Conservation (phyloP, 2,113 vertebrate genomes). For the Muntiacus muntjak region DNA sequence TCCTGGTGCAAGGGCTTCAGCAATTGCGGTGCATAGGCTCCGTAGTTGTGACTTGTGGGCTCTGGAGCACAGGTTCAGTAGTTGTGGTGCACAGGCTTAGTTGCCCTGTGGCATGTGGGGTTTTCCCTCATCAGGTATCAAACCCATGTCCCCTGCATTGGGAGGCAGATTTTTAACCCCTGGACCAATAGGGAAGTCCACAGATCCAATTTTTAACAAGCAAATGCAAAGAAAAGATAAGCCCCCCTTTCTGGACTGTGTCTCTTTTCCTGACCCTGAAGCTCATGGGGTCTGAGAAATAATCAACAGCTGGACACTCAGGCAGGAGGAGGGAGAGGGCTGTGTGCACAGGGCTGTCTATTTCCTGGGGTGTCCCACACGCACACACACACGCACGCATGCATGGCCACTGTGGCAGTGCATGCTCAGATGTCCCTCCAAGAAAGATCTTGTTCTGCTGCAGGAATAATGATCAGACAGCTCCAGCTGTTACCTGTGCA, state of each 20-base stretch:
- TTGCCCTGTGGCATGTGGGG: accelerated
- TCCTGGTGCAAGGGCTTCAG: background rate
- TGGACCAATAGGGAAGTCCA: background rate
- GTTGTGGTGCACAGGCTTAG: background rate
- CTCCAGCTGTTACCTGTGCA: too few relatives aligned
- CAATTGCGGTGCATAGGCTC: accelerated
- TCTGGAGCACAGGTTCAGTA: background rate
- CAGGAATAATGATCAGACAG: background rate
- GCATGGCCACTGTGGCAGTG: accelerated
- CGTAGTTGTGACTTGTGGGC: background rate
- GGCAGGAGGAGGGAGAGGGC: background rate
- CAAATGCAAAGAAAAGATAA: background rate
- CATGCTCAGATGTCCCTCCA: background rate
- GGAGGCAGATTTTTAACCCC: background rate
- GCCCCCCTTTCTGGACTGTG: background rate
- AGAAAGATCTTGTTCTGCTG: background rate
- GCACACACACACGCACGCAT: accelerated
- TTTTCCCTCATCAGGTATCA: background rate
- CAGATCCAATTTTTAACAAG: background rate
- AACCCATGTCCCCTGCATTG: background rate
- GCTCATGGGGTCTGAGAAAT: too few relatives aligned
- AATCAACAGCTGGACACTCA: background rate
- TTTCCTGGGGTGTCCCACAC: background rate
- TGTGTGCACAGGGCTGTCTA: background rate
- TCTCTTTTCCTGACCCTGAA: background rate